Percentiles rank a stretch among this genome's conserved stretches.
Conservation (phyloP, 2,113 vertebrate genomes). For the Clarias batrachus region DNA sequence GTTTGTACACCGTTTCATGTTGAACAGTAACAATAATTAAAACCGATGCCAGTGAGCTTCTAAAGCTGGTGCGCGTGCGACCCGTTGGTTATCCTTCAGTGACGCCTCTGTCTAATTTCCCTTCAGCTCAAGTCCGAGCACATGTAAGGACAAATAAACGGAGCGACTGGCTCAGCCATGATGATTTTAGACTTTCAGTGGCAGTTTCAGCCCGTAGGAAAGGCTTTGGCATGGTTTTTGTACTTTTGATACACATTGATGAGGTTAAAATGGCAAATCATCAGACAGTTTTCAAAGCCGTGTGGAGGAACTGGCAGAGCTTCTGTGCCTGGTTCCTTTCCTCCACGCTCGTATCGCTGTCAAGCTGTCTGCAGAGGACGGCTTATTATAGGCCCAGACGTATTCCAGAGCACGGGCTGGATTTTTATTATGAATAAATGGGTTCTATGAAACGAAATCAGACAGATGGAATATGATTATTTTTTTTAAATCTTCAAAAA, state of each 20-base stretch:
- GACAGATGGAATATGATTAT: neutral
- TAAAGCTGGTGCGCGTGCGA: neutral
- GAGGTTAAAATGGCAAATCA: constrained; percentile 24
- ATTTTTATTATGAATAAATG: neutral
- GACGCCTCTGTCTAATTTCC: neutral
- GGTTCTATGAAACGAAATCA: neutral
- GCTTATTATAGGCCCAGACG: constrained; percentile 7
- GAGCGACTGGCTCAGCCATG: neutral
- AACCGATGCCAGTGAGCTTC: neutral
- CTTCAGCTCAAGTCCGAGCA: neutral
- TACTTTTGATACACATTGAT: neutral
- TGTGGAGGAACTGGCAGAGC: constrained; percentile 7
- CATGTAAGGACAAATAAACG: neutral
- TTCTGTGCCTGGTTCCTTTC: constrained; percentile 28
- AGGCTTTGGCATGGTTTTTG: neutral
- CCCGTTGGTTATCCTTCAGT: neutral
- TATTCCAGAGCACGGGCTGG: constrained; percentile 16
- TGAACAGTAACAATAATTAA: neutral
- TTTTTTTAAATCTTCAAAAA: neutral
- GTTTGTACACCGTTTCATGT: neutral
- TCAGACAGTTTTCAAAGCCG: neutral
- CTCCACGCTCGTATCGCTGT: constrained; percentile 1
- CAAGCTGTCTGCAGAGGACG: constrained; percentile 6
- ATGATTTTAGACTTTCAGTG: neutral
- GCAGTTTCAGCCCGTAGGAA: neutral